Evolutionary conservation across 2,113 vertebrate species (phyloP).

Genomic region (Apteryx mantelli): DNA sequence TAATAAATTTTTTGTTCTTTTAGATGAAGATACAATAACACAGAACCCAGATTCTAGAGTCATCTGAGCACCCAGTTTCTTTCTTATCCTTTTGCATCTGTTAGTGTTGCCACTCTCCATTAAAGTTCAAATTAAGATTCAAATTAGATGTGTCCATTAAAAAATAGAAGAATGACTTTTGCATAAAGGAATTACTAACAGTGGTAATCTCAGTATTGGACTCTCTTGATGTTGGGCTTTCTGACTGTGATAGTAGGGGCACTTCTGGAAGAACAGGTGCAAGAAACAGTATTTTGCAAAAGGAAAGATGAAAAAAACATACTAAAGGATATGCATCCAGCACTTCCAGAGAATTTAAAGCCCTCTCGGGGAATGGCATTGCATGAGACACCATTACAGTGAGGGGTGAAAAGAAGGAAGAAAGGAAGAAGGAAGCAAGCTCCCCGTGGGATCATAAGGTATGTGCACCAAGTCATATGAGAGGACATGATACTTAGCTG

Average conservation of each 20-base stretch:
- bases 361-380: background rate
- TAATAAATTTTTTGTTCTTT: background rate
- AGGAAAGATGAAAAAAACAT: background rate
- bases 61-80: background rate
- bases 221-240: background rate
- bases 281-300: background rate
- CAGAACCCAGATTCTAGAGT: background rate
- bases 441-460: background rate
- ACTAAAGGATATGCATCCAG: fast-evolving
- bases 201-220: background rate
- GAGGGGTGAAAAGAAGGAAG: background rate
- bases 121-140: background rate
- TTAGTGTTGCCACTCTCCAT: background rate
- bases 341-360: background rate
- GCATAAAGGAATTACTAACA: background rate
- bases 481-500: fast-evolving
- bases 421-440: background rate
- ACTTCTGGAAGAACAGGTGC: background rate
- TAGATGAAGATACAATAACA: background rate
- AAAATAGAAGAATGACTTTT: background rate
- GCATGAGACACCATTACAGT: fast-evolving
- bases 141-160: background rate
- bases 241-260: fast-evolving
- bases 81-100: background rate
- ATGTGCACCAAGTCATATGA: background rate